These are phyloP conservation scores for Vombatus ursinus DNA, from an alignment of 2,113 vertebrate species.

Conservation along the genomic window DNA sequence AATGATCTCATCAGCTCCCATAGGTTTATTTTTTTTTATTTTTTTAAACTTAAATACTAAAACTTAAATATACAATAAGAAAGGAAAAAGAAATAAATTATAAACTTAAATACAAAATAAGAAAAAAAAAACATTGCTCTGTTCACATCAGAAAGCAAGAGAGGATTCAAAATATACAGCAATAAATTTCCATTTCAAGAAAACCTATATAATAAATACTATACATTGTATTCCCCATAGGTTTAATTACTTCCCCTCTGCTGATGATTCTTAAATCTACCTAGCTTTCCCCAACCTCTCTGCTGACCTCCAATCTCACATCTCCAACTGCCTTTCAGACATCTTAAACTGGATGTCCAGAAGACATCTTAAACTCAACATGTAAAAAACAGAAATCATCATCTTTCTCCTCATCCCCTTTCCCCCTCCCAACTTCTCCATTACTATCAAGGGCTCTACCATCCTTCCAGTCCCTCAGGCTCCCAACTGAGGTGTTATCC, in stretches of 20 bases:
- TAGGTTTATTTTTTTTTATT: background rate
- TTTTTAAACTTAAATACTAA: no score
- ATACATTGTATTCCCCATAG: background rate
- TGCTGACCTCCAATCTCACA: background rate
- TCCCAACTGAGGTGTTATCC: background rate
- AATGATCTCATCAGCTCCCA: background rate
- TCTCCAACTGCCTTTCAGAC: background rate
- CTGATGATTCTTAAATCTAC: background rate
- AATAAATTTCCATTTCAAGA: no score
- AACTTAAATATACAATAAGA: no score
- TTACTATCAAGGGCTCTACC: no score
- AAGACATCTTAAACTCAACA: background rate
- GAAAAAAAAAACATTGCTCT: no score
- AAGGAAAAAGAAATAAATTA: no score
- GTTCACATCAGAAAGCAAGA: no score
- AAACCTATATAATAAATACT: no score
- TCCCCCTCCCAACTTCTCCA: background rate
- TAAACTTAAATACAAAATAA: no score
- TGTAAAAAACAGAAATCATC: background rate
- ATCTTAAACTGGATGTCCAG: background rate
- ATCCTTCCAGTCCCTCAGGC: background rate
- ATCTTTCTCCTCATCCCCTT: background rate
- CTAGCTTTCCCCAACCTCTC: background rate
- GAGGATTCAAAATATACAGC: no score
- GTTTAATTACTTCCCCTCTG: background rate